These are phyloP conservation scores for Trididemnum nubilum DNA, from an alignment of 23 tunicate genomes.

Conservation along the genomic window DNA sequence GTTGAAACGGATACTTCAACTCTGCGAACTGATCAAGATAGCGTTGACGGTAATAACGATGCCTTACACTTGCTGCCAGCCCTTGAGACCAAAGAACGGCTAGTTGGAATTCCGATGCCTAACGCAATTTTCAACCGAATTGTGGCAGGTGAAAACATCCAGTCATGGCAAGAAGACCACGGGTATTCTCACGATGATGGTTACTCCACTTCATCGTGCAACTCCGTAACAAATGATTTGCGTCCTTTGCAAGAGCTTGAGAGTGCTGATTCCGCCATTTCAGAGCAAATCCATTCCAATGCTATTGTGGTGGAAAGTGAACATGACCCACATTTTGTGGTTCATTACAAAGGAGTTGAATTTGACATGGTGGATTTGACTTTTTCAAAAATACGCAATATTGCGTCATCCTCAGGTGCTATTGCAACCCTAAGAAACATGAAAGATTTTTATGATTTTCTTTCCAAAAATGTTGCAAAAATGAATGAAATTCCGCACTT, in stretches of 20 bases:
- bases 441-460: slow-evolving; percentile 66
- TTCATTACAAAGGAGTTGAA: slow-evolving; percentile 50
- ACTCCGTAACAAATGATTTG: not conserved
- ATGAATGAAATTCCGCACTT: slow-evolving; percentile 47
- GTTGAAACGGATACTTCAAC: not conserved
- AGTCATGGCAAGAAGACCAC: not conserved
- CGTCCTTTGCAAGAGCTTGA: not conserved
- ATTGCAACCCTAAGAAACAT: slow-evolving; percentile 48
- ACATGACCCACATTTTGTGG: slow-evolving; percentile 46
- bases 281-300: not conserved
- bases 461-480: slow-evolving; percentile 34
- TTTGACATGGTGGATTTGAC: slow-evolving; percentile 65
- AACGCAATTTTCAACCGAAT: slow-evolving; percentile 22
- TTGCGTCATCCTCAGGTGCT: slow-evolving; percentile 42
- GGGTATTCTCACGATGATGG: slow-evolving; percentile 61
- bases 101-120: slow-evolving; percentile 69
- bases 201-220: slow-evolving; percentile 45
- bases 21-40: not conserved
- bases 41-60: not conserved
- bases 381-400: slow-evolving; percentile 58
- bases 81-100: not conserved
- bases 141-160: not conserved
- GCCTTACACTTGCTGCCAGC: too few relatives aligned
- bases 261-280: slow-evolving; percentile 5
- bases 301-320: not conserved